Conservation (phyloP, 2,888 invertebrate species). For the Drosophila macrospina region DNA sequence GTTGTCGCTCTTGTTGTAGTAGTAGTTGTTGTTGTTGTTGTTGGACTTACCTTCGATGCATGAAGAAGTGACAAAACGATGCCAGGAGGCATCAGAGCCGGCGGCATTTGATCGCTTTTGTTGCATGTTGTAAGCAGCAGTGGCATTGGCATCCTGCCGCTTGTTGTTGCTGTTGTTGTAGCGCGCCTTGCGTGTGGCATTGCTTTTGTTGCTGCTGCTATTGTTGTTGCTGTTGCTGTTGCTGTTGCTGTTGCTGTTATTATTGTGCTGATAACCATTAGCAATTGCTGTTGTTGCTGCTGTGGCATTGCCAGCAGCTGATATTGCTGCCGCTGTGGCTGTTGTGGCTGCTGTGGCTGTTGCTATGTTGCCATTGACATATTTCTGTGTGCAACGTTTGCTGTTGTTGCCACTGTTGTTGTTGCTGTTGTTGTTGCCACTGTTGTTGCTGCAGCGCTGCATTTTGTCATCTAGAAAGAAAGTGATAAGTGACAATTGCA, state of each 20-base stretch:
- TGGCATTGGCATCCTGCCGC: constrained; percentile 30
- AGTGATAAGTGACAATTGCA: not conserved
- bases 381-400: constrained; percentile 56
- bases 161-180: constrained; percentile 43
- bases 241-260: constrained; percentile 32
- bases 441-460: constrained; percentile 51
- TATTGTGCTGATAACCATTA: constrained; percentile 39
- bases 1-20: constrained; percentile 1
- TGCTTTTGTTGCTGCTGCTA: constrained; percentile 10
- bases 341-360: constrained; percentile 23
- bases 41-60: constrained; percentile 78
- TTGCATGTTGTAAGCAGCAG: constrained; percentile 36
- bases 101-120: constrained; percentile 47
- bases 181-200: constrained; percentile 48
- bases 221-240: constrained; percentile 23
- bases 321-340: constrained; percentile 16
- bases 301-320: constrained; percentile 11
- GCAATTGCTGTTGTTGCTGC: constrained; percentile 17
- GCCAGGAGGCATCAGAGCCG: constrained; percentile 67
- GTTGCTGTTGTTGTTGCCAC: constrained; percentile 19
- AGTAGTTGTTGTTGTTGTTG: not conserved
- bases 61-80: constrained; percentile 74
- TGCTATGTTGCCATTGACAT: constrained; percentile 38
- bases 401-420: not conserved
- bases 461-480: constrained; percentile 64